These are phyloP conservation scores for Onychostoma macrolepis DNA, from an alignment of 2,113 vertebrate species.

Conservation along the genomic window DNA sequence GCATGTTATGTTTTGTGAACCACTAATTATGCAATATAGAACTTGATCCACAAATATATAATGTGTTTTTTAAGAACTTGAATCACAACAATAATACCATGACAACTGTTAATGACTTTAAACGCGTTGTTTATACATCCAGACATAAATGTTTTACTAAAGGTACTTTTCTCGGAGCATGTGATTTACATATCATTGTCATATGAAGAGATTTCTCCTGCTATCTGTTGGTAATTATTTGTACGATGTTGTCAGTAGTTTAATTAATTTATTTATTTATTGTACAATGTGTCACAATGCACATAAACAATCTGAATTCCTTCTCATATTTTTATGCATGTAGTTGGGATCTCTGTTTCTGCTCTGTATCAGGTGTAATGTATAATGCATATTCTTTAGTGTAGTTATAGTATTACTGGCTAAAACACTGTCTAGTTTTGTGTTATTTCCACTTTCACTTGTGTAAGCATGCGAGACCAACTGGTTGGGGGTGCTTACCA, in stretches of 20 bases:
- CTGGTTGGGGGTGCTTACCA: neutral
- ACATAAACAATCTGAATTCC: neutral
- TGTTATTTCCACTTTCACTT: neutral
- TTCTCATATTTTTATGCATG: neutral
- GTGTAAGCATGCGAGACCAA: neutral
- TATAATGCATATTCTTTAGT: neutral
- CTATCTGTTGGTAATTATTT: neutral
- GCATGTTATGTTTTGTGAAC: conserved; percentile 16
- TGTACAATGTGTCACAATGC: neutral
- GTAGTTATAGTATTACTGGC: neutral
- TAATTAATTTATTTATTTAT: neutral
- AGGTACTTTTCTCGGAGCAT: neutral
- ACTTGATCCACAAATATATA: conserved; percentile 21
- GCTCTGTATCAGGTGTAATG: neutral
- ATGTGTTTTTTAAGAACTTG: neutral
- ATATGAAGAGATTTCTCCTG: neutral
- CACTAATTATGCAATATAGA: conserved; percentile 18
- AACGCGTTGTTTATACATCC: neutral
- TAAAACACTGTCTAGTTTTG: neutral
- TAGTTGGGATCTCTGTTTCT: neutral
- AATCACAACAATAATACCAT: neutral
- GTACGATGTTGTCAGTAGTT: neutral
- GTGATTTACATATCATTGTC: neutral
- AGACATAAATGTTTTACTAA: neutral
- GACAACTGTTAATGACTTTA: neutral